Conservation (phyloP, 2,113 vertebrate species). For the Accipiter cooperii region DNA sequence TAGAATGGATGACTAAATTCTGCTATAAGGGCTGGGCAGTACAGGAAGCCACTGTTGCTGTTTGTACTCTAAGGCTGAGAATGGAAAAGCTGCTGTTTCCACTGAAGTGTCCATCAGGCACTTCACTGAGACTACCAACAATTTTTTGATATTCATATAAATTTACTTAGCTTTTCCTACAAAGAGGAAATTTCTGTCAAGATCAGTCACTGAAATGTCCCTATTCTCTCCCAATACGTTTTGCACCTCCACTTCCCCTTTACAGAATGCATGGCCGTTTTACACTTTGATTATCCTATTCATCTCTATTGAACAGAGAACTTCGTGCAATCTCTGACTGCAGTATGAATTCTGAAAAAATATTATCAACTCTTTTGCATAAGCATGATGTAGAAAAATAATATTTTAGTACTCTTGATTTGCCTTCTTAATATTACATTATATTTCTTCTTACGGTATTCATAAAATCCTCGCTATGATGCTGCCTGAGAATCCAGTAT, state of each 20-base stretch:
- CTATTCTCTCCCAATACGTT: not conserved
- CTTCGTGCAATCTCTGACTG: not conserved
- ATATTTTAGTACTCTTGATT: not conserved
- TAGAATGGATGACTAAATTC: not conserved
- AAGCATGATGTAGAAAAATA: not conserved
- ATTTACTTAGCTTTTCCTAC: not conserved
- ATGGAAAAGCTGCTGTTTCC: not conserved
- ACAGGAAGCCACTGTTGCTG: not conserved
- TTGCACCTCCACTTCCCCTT: not conserved
- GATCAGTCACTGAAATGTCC: not conserved
- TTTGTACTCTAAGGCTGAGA: not conserved
- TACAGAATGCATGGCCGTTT: not conserved
- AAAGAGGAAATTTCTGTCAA: not conserved
- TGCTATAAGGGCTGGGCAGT: not conserved
- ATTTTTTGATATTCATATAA: not conserved
- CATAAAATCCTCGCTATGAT: not conserved
- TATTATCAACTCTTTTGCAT: not conserved
- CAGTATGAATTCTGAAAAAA: not conserved
- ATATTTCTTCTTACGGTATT: not conserved
- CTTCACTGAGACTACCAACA: not conserved
- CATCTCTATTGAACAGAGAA: not conserved
- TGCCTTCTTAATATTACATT: not conserved
- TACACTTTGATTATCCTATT: not conserved
- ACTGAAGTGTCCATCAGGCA: not conserved
- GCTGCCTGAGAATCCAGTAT: not conserved